Base-by-base conservation (phyloP, 92 coral and sea anemone species). In the Paragorgia papillata region DNA sequence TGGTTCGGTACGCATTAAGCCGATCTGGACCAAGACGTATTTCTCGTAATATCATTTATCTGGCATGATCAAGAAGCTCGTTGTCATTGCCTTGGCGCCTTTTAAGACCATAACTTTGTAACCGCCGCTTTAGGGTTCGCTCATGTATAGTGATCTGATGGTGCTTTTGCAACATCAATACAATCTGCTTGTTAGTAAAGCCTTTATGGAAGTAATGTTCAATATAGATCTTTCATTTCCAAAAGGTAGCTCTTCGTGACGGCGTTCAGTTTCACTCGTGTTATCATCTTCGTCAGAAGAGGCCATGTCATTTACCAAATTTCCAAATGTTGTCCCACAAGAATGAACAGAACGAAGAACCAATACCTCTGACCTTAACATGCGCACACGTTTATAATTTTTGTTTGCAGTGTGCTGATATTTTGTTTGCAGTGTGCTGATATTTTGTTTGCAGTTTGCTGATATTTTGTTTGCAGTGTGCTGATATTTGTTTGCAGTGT, bases 181-280 rank as follows among this genome's bases (percentile, higher is more conserved):
- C 50, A 29, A 89, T 86, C 3, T 82, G 79, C 69, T 67, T 82
- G 78, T 89, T 75, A 27, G 32, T 39, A 19, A 85, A 57, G 6
- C 92, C 87, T 82, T 74, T 76, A 63, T 88, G 24, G 30, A 88
- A 88, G 53, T 88, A 85, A 63, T 77, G 82, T 57, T 86, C 85
- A 24, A 88, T 88, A 2, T 15, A 0, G 82, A 83, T 60, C 89
- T 60, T 76, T 88, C 82, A n/a, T 84, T 68, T 4, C 90, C 87
- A 40, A 30, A 18, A 0, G 89, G 84, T 4, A 59, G 26, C 2
- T 59, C 66, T 12, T 4, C 22, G 35, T 59, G 50, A 9, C 50
- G 9, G 18, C 9, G 9, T n/a, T 17, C 26, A 51, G n/a, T 51
- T 17, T 51, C 58, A 22, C 18, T 18, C 50, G 50, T 43, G 9